Base-by-base conservation (phyloP, 1,140 invertebrate species). In the Saccostrea glomerata region DNA sequence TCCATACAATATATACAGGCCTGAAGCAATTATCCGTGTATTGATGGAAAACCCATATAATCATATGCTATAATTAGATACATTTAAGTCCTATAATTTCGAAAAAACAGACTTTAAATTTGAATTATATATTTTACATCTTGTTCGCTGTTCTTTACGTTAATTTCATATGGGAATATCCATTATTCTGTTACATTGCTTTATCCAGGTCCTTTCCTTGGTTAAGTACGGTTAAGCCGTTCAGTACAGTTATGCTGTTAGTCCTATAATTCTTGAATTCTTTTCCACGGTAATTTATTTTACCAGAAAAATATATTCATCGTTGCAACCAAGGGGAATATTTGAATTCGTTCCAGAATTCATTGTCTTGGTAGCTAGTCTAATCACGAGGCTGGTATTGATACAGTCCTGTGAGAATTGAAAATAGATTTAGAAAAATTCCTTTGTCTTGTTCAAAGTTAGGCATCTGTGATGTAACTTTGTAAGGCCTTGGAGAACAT, bases 301-400 rank as follows among this genome's bases (percentile, higher is more conserved):
- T 6, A 7, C 23, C 30, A 36, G 25, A 11, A 77, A 77, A 77
- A 77, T 36, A 11, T 36, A 15, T 30, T 30, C 70, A 77, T 30
- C 30, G 12, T 36, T 77, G 13, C 15, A 30, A 30, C 70, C 13
- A 30, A 30, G 70, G 30, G 23, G 70, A 77, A 30, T 77, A 36
- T 77, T 77, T 77, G 70, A 77, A 77, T 11, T 77, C 30, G 70
- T 25, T 77, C 70, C 70, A 77, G 30, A 77, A 15, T 77, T 20
- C 17, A 13, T 77, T 77, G 70, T 36, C 25, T 77, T 77, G 15
- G 25, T 77, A 77, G 25, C 70, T 77, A 30, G 70, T 77, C 23
- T 77, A 77, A 30, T 66, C 70, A 25, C 70, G 11, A 15, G 25
- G 70, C 25, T 36, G 30, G 30, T 77, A 15, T 77, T 25, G 25